Evolutionary conservation across 2,888 invertebrate genomes (phyloP).

Genomic region (Horisme vitalbata): DNA sequence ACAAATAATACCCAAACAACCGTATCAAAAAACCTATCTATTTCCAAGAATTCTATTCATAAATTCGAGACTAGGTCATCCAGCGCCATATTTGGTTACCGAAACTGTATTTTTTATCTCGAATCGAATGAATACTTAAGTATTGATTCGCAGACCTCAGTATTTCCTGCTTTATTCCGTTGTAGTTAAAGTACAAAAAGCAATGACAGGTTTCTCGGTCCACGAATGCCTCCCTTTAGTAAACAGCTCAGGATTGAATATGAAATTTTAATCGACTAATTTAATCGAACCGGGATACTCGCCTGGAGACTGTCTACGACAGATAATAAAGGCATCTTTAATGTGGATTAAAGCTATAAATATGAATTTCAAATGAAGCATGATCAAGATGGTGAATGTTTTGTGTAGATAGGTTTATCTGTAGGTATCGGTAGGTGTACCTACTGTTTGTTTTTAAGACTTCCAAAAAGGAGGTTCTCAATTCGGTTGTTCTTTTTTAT

Average conservation of each 20-base stretch:
- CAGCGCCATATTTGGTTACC: constrained; percentile 40
- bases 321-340: constrained; percentile 53
- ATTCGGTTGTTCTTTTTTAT: too few species aligned
- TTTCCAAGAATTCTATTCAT: not conserved
- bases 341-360: constrained; percentile 32
- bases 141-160: constrained; percentile 13
- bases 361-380: constrained; percentile 23
- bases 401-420: too few species aligned
- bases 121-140: constrained; percentile 54
- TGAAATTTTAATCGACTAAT: constrained; percentile 90
- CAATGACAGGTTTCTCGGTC: constrained; percentile 28
- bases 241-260: constrained; percentile 90
- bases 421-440: too few species aligned
- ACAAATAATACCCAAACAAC: too few species aligned
- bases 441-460: too few species aligned
- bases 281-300: constrained; percentile 83
- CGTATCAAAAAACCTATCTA: constrained; percentile 1
- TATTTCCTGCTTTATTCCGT: constrained; percentile 27
- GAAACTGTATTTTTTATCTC: constrained; percentile 49
- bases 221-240: constrained; percentile 77
- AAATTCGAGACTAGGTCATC: constrained; percentile 16
- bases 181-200: constrained; percentile 32
- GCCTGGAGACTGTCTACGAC: constrained; percentile 43
- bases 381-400: not conserved
- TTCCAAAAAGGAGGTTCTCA: too few species aligned